A percentile compares a stretch with the other conserved stretches of the same genome.
Evolutionary conservation across 2,113 vertebrate species (phyloP).

Genomic region (Columba janthina): DNA sequence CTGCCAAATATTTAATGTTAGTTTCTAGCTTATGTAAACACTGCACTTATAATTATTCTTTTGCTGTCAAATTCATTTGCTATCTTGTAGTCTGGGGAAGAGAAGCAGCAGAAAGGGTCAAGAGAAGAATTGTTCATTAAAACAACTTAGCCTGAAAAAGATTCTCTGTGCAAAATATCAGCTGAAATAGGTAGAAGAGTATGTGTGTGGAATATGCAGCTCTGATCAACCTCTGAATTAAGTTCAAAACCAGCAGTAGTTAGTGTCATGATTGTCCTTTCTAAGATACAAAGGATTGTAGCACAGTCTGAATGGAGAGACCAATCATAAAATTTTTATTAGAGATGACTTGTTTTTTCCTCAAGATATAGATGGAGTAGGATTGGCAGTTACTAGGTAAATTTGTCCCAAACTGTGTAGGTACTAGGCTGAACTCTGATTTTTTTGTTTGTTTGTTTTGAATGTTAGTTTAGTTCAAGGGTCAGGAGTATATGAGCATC

Average conservation of each 20-base stretch:
- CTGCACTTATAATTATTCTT: not conserved
- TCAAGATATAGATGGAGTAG: not conserved
- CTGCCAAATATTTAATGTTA: not conserved
- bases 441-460: not conserved
- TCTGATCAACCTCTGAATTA: slow-evolving; percentile 11
- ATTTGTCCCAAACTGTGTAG: not conserved
- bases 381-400: not conserved
- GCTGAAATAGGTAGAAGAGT: not conserved
- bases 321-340: not conserved
- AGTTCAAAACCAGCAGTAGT: not conserved
- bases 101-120: not conserved
- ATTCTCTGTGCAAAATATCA: not conserved
- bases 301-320: not conserved
- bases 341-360: not conserved
- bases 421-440: not conserved
- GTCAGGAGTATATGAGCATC: not conserved
- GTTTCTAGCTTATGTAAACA: not conserved
- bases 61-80: slow-evolving; percentile 1
- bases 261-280: not conserved
- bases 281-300: not conserved
- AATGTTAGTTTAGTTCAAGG: not conserved
- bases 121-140: not conserved
- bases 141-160: not conserved
- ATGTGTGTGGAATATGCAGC: not conserved
- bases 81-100: not conserved